Percentiles rank a stretch among this genome's conserved stretches.
These are phyloP conservation scores for Lagorchestes hirsutus DNA, from an alignment of 2,797 vertebrate genomes.

Conservation along the genomic window DNA sequence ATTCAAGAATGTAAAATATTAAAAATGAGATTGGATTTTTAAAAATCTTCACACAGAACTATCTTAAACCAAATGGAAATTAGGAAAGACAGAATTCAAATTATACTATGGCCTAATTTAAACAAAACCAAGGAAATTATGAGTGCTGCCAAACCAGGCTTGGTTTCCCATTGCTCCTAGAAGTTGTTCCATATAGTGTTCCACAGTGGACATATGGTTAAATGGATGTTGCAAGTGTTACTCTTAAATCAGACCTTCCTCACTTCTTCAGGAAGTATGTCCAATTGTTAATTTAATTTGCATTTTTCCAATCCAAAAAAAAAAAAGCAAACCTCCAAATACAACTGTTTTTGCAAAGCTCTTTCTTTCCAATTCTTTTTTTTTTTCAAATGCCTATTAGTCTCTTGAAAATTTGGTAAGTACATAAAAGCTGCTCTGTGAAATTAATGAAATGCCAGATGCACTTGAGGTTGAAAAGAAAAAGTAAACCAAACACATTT, in stretches of 20 bases:
- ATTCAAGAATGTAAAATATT: background rate
- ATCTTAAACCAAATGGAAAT: conserved; percentile 43
- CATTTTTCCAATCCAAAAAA: background rate
- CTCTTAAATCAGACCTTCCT: conserved; percentile 35
- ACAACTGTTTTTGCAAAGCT: conserved; percentile 32
- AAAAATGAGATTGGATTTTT: conserved; percentile 18
- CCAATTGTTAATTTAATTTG: conserved; percentile 44
- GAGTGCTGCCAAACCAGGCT: background rate
- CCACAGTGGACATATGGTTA: conserved; percentile 18
- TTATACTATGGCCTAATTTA: conserved; percentile 43
- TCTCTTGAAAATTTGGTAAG: conserved; percentile 33
- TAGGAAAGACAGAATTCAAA: conserved; percentile 33
- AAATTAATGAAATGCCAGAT: conserved; percentile 54
- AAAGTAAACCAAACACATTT: conserved; percentile 30
- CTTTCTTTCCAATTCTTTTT: conserved; percentile 12
- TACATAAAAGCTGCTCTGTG: background rate
- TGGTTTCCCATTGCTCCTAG: conserved; percentile 16
- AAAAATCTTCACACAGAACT: background rate
- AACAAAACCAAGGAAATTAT: conserved; percentile 49
- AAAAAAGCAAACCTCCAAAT: background rate
- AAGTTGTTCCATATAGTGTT: conserved; percentile 14
- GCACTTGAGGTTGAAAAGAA: conserved; percentile 35
- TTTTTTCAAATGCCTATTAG: conserved; percentile 2
- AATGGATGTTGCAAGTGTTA: conserved; percentile 24
- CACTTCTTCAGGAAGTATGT: conserved; percentile 20